Evolutionary conservation across 2,113 vertebrate species (phyloP).

Genomic region (Osmerus mordax): DNA sequence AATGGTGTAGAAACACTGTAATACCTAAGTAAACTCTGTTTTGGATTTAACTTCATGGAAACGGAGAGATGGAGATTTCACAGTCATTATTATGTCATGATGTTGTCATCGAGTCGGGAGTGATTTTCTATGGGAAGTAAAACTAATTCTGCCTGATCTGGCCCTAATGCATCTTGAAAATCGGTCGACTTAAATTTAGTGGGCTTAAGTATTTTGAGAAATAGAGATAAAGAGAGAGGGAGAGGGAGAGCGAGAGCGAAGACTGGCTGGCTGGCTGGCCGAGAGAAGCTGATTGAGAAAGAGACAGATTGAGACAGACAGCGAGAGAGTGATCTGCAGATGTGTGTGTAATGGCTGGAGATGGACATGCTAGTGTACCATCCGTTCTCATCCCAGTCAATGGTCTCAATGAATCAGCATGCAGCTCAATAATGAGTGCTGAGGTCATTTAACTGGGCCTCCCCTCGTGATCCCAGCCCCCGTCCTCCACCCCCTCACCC

Average conservation of each 20-base stretch:
- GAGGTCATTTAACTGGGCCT: too few species aligned
- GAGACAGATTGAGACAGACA: background rate
- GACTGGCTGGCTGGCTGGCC: background rate
- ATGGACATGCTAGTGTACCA: too few species aligned
- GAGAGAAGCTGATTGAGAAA: background rate
- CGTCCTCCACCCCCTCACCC: too few species aligned
- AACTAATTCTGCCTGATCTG: slow-evolving; percentile 34
- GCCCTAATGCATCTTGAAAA: slow-evolving; percentile 30
- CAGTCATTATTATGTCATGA: too few species aligned
- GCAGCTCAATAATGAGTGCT: too few species aligned
- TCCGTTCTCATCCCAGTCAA: too few species aligned
- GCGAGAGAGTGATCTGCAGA: too few species aligned
- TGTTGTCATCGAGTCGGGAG: slow-evolving; percentile 9
- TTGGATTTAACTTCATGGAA: background rate
- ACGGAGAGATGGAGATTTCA: slow-evolving; percentile 4
- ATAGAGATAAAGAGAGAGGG: background rate
- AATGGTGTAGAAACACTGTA: too few species aligned
- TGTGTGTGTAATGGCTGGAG: too few species aligned
- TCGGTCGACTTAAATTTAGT: slow-evolving; percentile 37
- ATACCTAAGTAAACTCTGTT: too few species aligned
- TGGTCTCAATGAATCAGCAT: too few species aligned
- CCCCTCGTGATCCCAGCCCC: too few species aligned
- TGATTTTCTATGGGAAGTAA: slow-evolving; percentile 38
- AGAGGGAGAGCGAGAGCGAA: background rate
- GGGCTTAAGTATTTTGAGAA: slow-evolving; percentile 23